A percentile compares a stretch with the other conserved stretches of the same genome.
Evolutionary conservation across 2,888 invertebrate species (phyloP).

Genomic region (Platycnemis pennipes): DNA sequence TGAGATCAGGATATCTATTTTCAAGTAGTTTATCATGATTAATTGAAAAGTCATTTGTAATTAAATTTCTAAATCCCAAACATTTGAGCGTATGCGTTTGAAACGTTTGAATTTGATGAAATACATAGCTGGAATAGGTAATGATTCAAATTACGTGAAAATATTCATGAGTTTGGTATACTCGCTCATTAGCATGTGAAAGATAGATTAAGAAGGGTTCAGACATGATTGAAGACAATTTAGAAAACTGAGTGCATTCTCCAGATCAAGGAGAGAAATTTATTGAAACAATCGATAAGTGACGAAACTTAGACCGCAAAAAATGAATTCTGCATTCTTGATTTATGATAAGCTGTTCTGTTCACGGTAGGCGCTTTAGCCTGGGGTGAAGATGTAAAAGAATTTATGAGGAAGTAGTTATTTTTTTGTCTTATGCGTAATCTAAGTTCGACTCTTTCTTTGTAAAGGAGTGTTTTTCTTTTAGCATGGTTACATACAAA

Average conservation of each 20-base stretch:
- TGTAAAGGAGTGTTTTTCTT: too few relatives aligned
- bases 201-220: constrained; percentile 30
- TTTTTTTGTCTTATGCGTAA: neutral
- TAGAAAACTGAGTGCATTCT: constrained; percentile 41
- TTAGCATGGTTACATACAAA: too few relatives aligned
- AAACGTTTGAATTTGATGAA: neutral
- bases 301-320: constrained; percentile 3
- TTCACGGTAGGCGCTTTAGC: neutral
- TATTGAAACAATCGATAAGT: constrained; percentile 15
- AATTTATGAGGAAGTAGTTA: neutral
- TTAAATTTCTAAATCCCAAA: neutral
- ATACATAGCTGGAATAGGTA: neutral
- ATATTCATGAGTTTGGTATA: constrained; percentile 20
- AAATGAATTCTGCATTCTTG: neutral
- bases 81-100: neutral
- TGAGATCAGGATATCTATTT: neutral
- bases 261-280: constrained; percentile 35
- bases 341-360: neutral
- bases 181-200: constrained; percentile 38
- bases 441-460: too few relatives aligned
- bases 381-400: neutral
- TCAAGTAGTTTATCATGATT: neutral
- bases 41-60: neutral
- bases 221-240: constrained; percentile 38
- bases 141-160: constrained; percentile 42